These are phyloP conservation scores for Callyntrura guangdongensis DNA, from an alignment of 2,888 invertebrate genomes.

Conservation along the genomic window DNA sequence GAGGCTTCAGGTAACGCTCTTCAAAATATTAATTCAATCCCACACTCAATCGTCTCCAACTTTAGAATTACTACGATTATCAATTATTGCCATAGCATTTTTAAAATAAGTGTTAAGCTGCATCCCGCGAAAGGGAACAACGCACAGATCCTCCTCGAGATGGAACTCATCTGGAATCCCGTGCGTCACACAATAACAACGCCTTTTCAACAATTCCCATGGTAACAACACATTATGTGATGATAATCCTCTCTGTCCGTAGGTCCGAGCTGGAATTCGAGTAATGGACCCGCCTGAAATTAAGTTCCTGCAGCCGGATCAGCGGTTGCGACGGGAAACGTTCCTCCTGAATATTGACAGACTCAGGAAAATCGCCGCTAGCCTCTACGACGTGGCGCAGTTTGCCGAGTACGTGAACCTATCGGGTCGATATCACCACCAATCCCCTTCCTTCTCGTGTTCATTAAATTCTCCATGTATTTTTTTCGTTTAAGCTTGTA, in stretches of 20 bases:
- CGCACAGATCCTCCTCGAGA: conserved; percentile 96
- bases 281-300: conserved; percentile 98
- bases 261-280: conserved; percentile 95
- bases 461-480: too few species aligned
- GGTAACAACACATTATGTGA: background rate
- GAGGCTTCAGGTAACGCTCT: conserved; percentile 87
- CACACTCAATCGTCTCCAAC: background rate
- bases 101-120: conserved; percentile 86
- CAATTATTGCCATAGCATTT: too few species aligned
- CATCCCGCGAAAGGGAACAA: conserved; percentile 96
- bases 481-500: background rate
- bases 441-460: too few species aligned
- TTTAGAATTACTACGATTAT: too few species aligned
- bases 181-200: conserved; percentile 87
- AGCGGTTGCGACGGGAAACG: conserved; percentile 97
- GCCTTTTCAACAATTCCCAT: background rate
- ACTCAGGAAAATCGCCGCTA: conserved; percentile 95
- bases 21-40: background rate
- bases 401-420: conserved; percentile 95
- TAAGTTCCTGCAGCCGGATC: conserved; percentile 97
- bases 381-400: conserved; percentile 95
- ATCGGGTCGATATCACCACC: too few species aligned
- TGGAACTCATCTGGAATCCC: conserved; percentile 97
- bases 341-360: conserved; percentile 97
- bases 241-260: conserved; percentile 79